These are phyloP conservation scores for Clistopyga incitator DNA, from an alignment of 2,888 invertebrate species.

Conservation along the genomic window DNA sequence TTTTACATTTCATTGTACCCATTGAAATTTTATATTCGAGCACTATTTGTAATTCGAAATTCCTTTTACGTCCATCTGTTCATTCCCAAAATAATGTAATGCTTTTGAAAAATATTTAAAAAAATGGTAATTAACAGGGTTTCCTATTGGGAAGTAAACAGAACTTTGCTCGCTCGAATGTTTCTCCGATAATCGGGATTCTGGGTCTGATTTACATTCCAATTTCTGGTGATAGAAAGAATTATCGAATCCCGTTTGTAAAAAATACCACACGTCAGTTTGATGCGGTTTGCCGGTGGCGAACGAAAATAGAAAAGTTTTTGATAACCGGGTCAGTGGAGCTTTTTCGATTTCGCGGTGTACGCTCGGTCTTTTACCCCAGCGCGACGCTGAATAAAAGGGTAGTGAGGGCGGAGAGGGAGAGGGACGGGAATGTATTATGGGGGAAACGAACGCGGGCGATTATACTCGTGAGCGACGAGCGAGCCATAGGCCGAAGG, in stretches of 20 bases:
- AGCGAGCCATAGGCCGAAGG: slow-evolving; percentile 25
- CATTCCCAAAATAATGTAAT: neutral
- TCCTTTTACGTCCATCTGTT: neutral
- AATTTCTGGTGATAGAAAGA: slow-evolving; percentile 15
- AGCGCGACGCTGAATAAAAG: slow-evolving; percentile 34
- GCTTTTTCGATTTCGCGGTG: slow-evolving; percentile 51
- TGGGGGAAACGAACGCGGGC: slow-evolving; percentile 27
- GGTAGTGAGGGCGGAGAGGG: slow-evolving; percentile 14
- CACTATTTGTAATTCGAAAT: no score
- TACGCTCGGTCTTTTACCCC: slow-evolving; percentile 38
- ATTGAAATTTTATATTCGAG: neutral
- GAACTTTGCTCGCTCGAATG: neutral
- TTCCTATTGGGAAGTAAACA: neutral
- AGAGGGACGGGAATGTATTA: slow-evolving; percentile 30
- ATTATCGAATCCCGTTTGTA: slow-evolving; percentile 6
- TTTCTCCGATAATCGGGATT: slow-evolving; percentile 4
- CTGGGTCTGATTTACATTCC: neutral
- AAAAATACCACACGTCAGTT: neutral
- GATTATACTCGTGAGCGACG: slow-evolving; percentile 47
- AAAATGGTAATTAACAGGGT: neutral
- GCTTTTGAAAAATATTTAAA: neutral
- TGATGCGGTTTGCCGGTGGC: neutral
- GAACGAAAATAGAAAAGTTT: slow-evolving; percentile 37
- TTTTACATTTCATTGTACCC: neutral
- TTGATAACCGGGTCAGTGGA: slow-evolving; percentile 57